Base-by-base conservation (phyloP, 2,113 vertebrate genomes). In the Callospermophilus lateralis region DNA sequence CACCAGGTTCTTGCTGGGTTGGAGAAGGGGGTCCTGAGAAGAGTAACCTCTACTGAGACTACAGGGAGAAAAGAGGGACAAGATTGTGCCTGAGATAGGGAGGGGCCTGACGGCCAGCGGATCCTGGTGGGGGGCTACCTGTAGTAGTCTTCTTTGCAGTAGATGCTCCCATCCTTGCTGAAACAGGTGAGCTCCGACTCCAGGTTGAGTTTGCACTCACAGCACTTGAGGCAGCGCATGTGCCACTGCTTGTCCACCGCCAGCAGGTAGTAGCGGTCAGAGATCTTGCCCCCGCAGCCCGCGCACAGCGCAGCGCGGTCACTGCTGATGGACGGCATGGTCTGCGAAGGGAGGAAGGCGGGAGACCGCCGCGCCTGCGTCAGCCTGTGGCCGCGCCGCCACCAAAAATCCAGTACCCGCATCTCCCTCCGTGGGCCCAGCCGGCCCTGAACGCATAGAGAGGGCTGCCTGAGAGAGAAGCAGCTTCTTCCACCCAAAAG, bases 161-260 rank as follows among this genome's bases (percentile, higher is more conserved):
- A 99, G 98, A 99, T 99, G 99, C 99, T 99, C 93, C 99, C 99
- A 96, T 99, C 99, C 97, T 99, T 99, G 98, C 99, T 99, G 99
- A 99, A 99, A 98, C 99, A 99, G 98, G 99, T 99, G 98, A 99
- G 99, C 97, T 99, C 99, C 2, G 99, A 99, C 98, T 99, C 99
- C 99, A 99, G 99, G 98, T 99, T 99, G 92, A 99, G 99, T 98
- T 99, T 99, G 91, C 99, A 99, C 93, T 99, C 99, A 76, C 99
- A 99, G 98, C 99, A 99, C 98, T 99, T 99, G 74, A 99, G 99
- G 98, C 99, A 99, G 96, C 99, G 99, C 99, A 99, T 99, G 99
- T 99, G 99, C 99, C 99, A 99, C 99, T 99, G 99, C 26, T 99
- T 99, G 98, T 99, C 99, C 98, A 99, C 99, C 12, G 99, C 99